A percentile compares a stretch with the other conserved stretches of the same genome.
Conservation (phyloP, 30 jellyfish, hydroid and myxozoan genomes). For the Morbakka virulenta region DNA sequence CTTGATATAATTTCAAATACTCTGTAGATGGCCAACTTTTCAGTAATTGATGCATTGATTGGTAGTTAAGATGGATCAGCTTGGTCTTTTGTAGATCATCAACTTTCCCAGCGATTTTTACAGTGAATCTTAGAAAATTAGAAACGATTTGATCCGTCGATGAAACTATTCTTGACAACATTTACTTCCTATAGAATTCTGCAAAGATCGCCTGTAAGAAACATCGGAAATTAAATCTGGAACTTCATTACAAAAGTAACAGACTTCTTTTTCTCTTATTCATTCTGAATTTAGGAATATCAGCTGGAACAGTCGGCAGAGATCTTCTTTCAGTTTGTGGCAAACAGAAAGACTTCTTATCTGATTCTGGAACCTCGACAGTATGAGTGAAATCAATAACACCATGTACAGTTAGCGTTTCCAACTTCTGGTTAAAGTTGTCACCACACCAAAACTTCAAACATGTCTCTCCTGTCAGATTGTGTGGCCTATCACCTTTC, state of each 20-base stretch:
- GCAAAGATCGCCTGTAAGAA: constrained; percentile 3
- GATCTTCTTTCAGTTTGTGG: constrained; percentile 21
- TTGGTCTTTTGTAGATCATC: constrained; percentile 5
- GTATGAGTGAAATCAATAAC: background rate
- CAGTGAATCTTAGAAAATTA: constrained; percentile 9
- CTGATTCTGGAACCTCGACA: constrained; percentile 15
- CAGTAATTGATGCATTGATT: constrained; percentile 44
- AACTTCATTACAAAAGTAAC: background rate
- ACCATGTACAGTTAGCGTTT: constrained; percentile 7
- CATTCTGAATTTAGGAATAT: constrained; percentile 17
- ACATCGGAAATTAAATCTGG: background rate
- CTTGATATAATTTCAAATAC: background rate
- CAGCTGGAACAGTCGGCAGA: constrained; percentile 15
- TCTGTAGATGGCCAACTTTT: constrained; percentile 1
- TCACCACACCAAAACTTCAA: constrained; percentile 11
- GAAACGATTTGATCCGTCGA: constrained; percentile 10
- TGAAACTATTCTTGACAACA: constrained; percentile 2
- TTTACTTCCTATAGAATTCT: constrained; percentile 2
- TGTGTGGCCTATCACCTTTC: constrained; percentile 7
- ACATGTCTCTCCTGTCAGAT: background rate
- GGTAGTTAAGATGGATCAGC: constrained; percentile 11
- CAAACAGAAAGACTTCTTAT: background rate
- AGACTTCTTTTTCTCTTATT: constrained; percentile 1
- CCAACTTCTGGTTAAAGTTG: constrained; percentile 4
- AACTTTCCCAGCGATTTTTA: background rate